Evolutionary conservation across 2,888 invertebrate species (phyloP), one percentile per base, ranked within the genome.

Genomic region (Tetranychus piercei): DNA sequence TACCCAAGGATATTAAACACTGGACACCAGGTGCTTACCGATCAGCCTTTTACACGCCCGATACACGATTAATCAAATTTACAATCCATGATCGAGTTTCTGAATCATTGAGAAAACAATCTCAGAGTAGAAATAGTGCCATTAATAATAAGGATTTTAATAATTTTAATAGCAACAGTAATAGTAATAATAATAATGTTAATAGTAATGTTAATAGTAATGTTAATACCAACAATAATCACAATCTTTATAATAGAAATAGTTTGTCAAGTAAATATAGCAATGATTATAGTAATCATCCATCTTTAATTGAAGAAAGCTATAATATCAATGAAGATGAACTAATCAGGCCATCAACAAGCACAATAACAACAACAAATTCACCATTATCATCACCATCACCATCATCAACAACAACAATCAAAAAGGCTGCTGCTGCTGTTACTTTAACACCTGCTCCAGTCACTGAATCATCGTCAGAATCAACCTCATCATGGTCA

Each of bases 1-100:
- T 69, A 22, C 69, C 69, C n/a, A 69, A 69, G 69, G 20, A 69
- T 69, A 69, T 6, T 23, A 69, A 69, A 69, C 69, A 69, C 11
- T 69, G 69, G 69, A 69, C n/a, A 20, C 69, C 69, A 0, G 69
- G 69, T 69, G 22, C 69, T 22, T 69, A 69, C 20, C 69, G 69
- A 23, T 69, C 69, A 20, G 69, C 69, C 18, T 69, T 69, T 23
- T 69, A 69, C 15, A 69, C 69, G 8, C 69, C 69, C 22, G 69
- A 69, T 23, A 69, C 69, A 0, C 69, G 69, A 69, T 69, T 69
- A 22, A 69, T 69, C 20, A 69, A 69, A 22, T 69, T 69, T 8
- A 69, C 69, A 20, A 69, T 69, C 22, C 20, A 69, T 11, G 69
- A 69, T 22, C 69, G 69, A 23, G 69, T 69, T 7, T 55, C 55